Evolutionary conservation across 1,140 invertebrate genomes (phyloP).

Genomic region (Drosophila albomicans): DNA sequence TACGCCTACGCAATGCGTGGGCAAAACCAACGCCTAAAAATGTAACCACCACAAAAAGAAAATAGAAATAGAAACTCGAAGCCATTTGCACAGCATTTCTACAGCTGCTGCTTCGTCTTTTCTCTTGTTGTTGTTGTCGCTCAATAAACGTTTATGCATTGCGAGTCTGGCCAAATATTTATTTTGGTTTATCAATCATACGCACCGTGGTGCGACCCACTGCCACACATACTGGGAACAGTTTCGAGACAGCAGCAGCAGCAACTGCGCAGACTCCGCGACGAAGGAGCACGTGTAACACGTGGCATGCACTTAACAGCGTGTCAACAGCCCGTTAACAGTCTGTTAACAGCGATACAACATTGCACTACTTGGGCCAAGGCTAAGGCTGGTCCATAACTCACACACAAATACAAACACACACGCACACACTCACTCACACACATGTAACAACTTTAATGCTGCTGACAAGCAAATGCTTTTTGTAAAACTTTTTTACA

Average conservation of each 20-base stretch:
- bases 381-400: conserved; percentile 58
- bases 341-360: conserved; percentile 24
- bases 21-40: conserved; percentile 39
- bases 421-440: conserved; percentile 5
- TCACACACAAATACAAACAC: conserved; percentile 35
- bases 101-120: conserved; percentile 15
- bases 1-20: conserved; percentile 43
- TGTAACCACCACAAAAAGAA: conserved; percentile 7
- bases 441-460: conserved; percentile 53
- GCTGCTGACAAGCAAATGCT: conserved; percentile 74
- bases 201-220: conserved; percentile 58
- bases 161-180: conserved; percentile 78
- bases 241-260: neutral
- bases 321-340: conserved; percentile 38
- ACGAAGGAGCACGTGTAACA: conserved; percentile 56
- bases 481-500: conserved; percentile 67
- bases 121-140: conserved; percentile 40
- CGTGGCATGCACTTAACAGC: conserved; percentile 60
- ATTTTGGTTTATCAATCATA: conserved; percentile 84
- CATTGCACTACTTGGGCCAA: conserved; percentile 55
- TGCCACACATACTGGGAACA: conserved; percentile 72
- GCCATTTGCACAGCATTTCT: conserved; percentile 36
- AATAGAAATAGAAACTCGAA: conserved; percentile 14
- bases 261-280: conserved; percentile 61
- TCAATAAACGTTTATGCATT: conserved; percentile 62